A percentile compares a stretch with the other conserved stretches of the same genome.
Conservation (phyloP, 1,140 invertebrate species). For the Chironomus tepperi region DNA sequence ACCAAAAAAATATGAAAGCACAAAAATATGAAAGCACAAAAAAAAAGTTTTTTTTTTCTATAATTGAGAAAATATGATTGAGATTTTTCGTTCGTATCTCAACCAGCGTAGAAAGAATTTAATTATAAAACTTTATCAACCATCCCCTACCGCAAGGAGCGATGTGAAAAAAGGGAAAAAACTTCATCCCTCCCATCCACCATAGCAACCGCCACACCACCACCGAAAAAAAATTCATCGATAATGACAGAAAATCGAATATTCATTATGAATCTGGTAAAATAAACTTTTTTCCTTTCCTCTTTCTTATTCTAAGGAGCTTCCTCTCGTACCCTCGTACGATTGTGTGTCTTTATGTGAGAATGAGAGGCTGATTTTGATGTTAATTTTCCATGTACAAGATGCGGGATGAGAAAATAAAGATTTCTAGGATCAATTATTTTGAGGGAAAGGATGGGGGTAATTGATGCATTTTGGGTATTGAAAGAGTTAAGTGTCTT, state of each 20-base stretch:
- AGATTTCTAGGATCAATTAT: background rate
- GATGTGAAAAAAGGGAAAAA: too few species aligned
- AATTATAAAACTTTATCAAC: slow-evolving; percentile 20
- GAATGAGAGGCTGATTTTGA: background rate
- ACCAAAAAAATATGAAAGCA: background rate
- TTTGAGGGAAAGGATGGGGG: too few species aligned
- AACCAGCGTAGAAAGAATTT: background rate
- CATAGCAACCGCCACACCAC: background rate
- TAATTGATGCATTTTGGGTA: too few species aligned
- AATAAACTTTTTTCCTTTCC: background rate
- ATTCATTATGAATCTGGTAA: slow-evolving; percentile 22
- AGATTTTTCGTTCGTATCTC: background rate
- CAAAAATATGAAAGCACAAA: background rate
- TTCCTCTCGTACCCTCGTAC: too few species aligned
- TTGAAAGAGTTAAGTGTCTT: too few species aligned
- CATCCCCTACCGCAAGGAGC: background rate
- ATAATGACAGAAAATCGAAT: slow-evolving; percentile 24
- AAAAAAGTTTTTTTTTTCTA: background rate
- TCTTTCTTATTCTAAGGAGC: too few species aligned
- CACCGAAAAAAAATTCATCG: slow-evolving; percentile 20
- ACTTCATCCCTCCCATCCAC: background rate
- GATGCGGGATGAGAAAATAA: background rate
- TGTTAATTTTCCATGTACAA: slow-evolving; percentile 1
- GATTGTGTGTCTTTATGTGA: background rate
- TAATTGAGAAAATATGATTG: slow-evolving; percentile 14